phyloP scores from a whole-genome alignment of 2,888 invertebrate species.

The Conomelus anceps region DNA sequence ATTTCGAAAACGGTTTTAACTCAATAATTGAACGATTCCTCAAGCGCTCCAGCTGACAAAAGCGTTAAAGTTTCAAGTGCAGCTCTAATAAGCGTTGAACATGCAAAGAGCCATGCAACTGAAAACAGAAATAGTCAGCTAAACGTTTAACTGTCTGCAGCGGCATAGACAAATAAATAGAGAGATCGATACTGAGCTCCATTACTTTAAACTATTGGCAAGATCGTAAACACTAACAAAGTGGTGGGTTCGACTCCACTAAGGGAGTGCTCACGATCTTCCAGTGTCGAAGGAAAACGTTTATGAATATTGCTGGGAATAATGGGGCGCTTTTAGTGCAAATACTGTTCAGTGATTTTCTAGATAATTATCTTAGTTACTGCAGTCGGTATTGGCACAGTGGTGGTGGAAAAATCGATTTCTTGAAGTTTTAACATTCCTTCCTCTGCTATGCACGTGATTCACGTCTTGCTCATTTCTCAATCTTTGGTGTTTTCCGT shows the following conservation, averaged over 20 bases:
- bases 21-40: not conserved
- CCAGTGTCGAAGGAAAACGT: not conserved
- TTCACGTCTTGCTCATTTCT: no score
- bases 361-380: not conserved
- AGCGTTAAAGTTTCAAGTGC: not conserved
- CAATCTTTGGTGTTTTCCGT: no score
- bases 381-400: not conserved
- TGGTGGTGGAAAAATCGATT: not conserved
- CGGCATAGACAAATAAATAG: not conserved
- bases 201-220: not conserved
- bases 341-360: not conserved
- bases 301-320: not conserved
- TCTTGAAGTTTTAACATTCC: no score
- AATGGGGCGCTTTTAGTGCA: not conserved
- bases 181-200: not conserved
- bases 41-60: not conserved
- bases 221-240: not conserved
- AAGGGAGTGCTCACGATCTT: not conserved
- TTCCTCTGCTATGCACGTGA: no score
- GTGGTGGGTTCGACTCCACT: no score
- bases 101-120: not conserved
- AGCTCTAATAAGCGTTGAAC: not conserved
- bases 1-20: not conserved
- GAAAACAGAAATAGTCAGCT: not conserved
- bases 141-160: not conserved